phyloP scores from a whole-genome alignment of 2,888 invertebrate species.

The Platycheirus albimanus region DNA sequence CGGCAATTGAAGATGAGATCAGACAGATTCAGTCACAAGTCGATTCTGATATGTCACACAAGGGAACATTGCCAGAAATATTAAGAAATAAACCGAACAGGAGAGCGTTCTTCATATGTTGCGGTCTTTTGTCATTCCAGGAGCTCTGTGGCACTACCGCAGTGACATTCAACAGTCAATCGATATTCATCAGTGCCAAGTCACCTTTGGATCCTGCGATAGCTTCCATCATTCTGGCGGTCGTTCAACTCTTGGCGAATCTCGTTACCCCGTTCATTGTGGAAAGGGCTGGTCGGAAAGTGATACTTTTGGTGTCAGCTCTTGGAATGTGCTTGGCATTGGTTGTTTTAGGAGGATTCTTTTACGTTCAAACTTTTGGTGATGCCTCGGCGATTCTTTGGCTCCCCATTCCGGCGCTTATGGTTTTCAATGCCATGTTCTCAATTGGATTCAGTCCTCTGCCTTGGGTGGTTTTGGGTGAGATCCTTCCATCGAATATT shows the following conservation, averaged over 20 bases:
- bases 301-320: constrained; percentile 89
- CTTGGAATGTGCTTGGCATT: constrained; percentile 87
- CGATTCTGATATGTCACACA: constrained; percentile 81
- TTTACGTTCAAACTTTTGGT: constrained; percentile 84
- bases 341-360: constrained; percentile 85
- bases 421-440: constrained; percentile 81
- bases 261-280: constrained; percentile 89
- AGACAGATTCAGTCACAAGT: constrained; percentile 85
- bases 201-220: constrained; percentile 85
- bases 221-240: constrained; percentile 89
- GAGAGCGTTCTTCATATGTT: constrained; percentile 89
- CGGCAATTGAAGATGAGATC: constrained; percentile 86
- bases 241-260: constrained; percentile 90
- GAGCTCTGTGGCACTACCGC: constrained; percentile 93
- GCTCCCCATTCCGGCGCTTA: constrained; percentile 79
- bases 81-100: constrained; percentile 87
- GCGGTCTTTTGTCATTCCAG: constrained; percentile 90
- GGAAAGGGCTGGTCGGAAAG: constrained; percentile 89
- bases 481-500: constrained; percentile 88
- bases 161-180: constrained; percentile 90
- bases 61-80: constrained; percentile 84
- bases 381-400: constrained; percentile 1
- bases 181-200: constrained; percentile 88
- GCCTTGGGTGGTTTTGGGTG: constrained; percentile 14
- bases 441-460: constrained; percentile 22